A percentile compares a stretch with the other conserved stretches of the same genome.
phyloP scores from a whole-genome alignment of 2,797 vertebrate species.

The Setipinna tenuifilis region DNA sequence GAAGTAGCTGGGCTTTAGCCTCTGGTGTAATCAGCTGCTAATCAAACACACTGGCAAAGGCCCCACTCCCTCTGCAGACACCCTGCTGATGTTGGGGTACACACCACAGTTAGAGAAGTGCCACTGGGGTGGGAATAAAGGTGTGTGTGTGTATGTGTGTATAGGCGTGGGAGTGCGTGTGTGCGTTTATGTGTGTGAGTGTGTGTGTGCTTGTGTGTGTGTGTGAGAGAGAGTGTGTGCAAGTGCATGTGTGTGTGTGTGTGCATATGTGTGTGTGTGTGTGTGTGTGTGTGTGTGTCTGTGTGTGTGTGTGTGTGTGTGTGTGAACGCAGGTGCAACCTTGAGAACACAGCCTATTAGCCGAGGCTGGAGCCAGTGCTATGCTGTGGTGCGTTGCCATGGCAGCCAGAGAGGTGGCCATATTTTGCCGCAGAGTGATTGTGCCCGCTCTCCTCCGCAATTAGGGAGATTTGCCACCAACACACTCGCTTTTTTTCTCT shows the following conservation, averaged over 20 bases:
- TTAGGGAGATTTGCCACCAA: no score
- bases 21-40: not conserved
- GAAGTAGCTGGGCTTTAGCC: no score
- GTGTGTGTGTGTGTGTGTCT: no score
- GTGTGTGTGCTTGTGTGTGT: not conserved
- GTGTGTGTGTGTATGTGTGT: conserved; percentile 21
- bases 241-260: not conserved
- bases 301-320: not conserved
- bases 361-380: not conserved
- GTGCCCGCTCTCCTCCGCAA: not conserved
- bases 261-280: not conserved
- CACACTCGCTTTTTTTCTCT: no score
- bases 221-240: not conserved
- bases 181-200: no score
- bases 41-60: not conserved
- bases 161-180: not conserved
- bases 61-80: not conserved
- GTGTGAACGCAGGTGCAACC: not conserved
- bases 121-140: not conserved
- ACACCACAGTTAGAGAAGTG: not conserved
- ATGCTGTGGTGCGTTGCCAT: not conserved
- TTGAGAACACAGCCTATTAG: not conserved
- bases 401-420: not conserved
- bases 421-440: not conserved
- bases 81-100: not conserved